These are phyloP conservation scores for Dallia pectoralis DNA, from an alignment of 2,797 vertebrate species.

Conservation along the genomic window DNA sequence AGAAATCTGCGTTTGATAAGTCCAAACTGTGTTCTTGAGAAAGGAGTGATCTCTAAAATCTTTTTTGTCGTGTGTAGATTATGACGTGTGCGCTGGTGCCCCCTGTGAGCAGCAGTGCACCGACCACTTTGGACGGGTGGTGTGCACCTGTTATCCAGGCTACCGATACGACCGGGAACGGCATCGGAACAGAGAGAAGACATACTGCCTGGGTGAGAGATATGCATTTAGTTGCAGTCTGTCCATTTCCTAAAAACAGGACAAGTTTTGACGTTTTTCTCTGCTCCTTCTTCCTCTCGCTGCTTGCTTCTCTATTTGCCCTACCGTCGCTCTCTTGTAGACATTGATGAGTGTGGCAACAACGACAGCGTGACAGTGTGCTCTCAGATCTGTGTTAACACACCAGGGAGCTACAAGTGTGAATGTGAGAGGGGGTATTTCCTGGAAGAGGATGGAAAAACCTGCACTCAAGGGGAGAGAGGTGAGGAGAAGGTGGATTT, in stretches of 20 bases:
- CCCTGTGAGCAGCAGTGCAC: slow-evolving; percentile 98
- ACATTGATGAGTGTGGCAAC: slow-evolving; percentile 87
- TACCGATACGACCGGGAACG: slow-evolving; percentile 93
- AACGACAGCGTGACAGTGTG: slow-evolving; percentile 80
- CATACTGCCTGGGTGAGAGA: slow-evolving; percentile 91
- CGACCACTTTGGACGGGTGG: slow-evolving; percentile 92
- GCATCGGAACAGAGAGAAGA: slow-evolving; percentile 88
- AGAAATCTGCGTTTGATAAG: neutral
- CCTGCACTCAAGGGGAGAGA: slow-evolving; percentile 86
- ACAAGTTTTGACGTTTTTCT: neutral
- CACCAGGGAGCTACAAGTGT: slow-evolving; percentile 89
- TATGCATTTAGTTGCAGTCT: neutral
- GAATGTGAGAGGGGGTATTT: slow-evolving; percentile 85
- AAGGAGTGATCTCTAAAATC: neutral
- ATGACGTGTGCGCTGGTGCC: slow-evolving; percentile 90
- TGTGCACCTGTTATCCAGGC: slow-evolving; percentile 94
- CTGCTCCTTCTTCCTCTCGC: neutral
- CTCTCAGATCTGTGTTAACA: slow-evolving; percentile 89
- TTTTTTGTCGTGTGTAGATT: slow-evolving; percentile 69
- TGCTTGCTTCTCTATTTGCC: neutral
- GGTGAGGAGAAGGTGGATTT: slow-evolving; percentile 65
- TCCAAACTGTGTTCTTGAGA: slow-evolving; percentile 4
- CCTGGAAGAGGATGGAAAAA: slow-evolving; percentile 85
- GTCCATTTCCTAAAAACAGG: too few species aligned
- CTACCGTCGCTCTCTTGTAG: slow-evolving; percentile 58